Evolutionary conservation across 2,888 invertebrate genomes (phyloP).

Genomic region (Platycheirus rosarum): DNA sequence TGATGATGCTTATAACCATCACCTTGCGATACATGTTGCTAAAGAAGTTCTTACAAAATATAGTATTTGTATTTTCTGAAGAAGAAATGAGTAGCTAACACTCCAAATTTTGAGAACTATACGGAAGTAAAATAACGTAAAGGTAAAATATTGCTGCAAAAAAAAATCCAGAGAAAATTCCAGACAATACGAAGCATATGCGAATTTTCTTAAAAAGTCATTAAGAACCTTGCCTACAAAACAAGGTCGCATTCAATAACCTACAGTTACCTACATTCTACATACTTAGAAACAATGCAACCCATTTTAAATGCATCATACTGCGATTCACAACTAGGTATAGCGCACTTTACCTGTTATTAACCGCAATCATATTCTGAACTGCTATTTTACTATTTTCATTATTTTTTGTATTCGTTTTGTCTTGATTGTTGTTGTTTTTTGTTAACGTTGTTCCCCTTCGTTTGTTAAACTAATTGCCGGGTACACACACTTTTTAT

Average conservation of each 20-base stretch:
- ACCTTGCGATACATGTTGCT: too few species aligned
- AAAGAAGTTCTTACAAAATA: too few species aligned
- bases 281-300: conserved; percentile 7
- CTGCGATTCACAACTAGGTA: conserved; percentile 6
- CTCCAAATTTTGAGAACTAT: too few species aligned
- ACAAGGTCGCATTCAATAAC: conserved; percentile 28
- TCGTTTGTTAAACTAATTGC: conserved; percentile 69
- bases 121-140: too few species aligned
- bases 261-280: conserved; percentile 22
- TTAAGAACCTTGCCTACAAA: conserved; percentile 9
- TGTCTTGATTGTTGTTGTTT: conserved; percentile 21
- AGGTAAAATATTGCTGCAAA: too few species aligned
- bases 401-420: conserved; percentile 10
- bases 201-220: conserved; percentile 39
- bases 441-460: conserved; percentile 60
- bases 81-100: too few species aligned
- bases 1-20: too few species aligned
- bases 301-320: conserved; percentile 37
- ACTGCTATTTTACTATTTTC: conserved; percentile 42
- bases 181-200: background rate
- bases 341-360: conserved; percentile 55
- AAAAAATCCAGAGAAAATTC: too few species aligned
- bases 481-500: conserved; percentile 29
- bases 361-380: conserved; percentile 51
- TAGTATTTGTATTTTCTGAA: too few species aligned